phyloP scores from a whole-genome alignment of 2,113 vertebrate species.

The Butastur rufipennis region DNA sequence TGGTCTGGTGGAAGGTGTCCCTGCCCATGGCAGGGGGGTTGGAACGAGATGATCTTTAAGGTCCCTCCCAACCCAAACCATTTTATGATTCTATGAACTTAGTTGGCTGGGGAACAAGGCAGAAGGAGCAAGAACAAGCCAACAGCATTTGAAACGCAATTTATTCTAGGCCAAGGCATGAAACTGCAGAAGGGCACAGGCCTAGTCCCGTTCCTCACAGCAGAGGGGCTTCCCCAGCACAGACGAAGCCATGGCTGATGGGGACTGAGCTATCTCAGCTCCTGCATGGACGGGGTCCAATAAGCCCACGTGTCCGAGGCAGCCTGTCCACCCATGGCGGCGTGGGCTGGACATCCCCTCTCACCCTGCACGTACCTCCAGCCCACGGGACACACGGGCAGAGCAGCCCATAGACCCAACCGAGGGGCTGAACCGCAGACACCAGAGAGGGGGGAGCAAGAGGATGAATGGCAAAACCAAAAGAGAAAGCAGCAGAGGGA shows the following conservation, averaged over 20 bases:
- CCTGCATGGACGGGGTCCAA: accelerated
- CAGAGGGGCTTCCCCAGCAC: background rate
- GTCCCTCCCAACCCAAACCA: background rate
- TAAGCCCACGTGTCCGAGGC: accelerated
- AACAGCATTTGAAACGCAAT: background rate
- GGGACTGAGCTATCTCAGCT: background rate
- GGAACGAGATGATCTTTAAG: background rate
- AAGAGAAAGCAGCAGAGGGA: background rate
- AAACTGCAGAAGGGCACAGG: background rate
- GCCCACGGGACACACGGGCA: accelerated
- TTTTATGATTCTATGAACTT: background rate
- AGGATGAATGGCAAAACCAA: accelerated
- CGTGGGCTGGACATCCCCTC: background rate
- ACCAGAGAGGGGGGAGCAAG: accelerated
- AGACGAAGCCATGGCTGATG: accelerated
- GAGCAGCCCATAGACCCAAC: background rate
- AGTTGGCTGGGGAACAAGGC: background rate
- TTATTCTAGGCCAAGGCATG: background rate
- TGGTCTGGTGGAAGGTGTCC: background rate
- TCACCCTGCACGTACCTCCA: background rate
- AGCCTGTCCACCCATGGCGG: background rate
- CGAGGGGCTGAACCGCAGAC: accelerated
- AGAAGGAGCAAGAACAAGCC: background rate
- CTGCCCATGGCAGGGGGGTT: background rate
- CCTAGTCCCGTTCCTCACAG: background rate